Evolutionary conservation across 2,113 vertebrate species (phyloP).

Genomic region (Plestiodon gilberti): DNA sequence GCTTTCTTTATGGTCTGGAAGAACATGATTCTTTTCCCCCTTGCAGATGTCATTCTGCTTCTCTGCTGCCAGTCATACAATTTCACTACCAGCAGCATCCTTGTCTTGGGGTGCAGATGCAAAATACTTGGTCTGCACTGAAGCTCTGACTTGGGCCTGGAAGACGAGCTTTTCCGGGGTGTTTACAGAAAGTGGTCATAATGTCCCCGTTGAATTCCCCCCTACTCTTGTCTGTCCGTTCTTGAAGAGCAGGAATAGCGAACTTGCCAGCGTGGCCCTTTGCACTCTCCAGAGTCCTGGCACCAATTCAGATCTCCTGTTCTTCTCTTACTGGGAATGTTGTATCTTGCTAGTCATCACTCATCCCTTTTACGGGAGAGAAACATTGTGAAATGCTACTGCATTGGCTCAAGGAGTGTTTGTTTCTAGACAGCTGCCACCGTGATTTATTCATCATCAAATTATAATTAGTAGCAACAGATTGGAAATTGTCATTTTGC

Average conservation of each 20-base stretch:
- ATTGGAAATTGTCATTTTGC: conserved; percentile 58
- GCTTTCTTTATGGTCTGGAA: no score
- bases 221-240: background rate
- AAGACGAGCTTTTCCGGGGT: background rate
- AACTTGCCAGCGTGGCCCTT: background rate
- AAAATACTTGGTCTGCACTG: background rate
- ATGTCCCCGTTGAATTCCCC: background rate
- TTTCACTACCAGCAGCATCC: no score
- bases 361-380: conserved; percentile 57
- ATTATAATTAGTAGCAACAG: conserved; percentile 64
- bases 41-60: no score
- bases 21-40: no score
- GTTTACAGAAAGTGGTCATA: background rate
- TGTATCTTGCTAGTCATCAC: conserved; percentile 17
- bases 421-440: conserved; percentile 63
- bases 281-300: background rate
- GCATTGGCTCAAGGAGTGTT: conserved; percentile 48
- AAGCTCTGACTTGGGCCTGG: background rate
- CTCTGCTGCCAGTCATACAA: no score
- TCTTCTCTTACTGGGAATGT: conserved; percentile 49
- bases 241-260: background rate
- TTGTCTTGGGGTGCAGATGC: background rate
- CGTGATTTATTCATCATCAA: conserved; percentile 63
- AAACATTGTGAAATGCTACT: conserved; percentile 55
- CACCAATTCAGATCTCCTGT: background rate